Conservation (phyloP, 2,888 invertebrate genomes). For the Eretmocerus hayati region DNA sequence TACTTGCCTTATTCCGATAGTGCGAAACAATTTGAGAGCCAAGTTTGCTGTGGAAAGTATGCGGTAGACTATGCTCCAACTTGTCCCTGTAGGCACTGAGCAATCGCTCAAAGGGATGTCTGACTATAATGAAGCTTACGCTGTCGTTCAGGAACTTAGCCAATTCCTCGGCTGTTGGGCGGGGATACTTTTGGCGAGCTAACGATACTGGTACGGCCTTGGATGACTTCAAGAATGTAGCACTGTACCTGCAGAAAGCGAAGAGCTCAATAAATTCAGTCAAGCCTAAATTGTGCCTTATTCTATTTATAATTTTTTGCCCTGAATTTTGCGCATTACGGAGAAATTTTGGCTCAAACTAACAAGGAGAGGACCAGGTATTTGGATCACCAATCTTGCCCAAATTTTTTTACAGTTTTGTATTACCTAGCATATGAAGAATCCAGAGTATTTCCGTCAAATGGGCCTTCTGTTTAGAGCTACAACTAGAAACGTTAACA, state of each 20-base stretch:
- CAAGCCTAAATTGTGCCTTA: too few species aligned
- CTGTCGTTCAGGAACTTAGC: slow-evolving; percentile 68
- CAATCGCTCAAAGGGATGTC: slow-evolving; percentile 74
- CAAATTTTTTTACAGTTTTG: too few species aligned
- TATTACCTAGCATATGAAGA: too few species aligned
- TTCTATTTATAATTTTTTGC: too few species aligned
- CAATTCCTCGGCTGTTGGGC: slow-evolving; percentile 65
- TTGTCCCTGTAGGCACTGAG: slow-evolving; percentile 80
- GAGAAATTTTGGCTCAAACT: too few species aligned
- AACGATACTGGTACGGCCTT: slow-evolving; percentile 70
- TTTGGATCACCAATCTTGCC: too few species aligned
- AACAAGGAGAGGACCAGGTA: too few species aligned
- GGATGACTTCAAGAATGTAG: slow-evolving; percentile 68
- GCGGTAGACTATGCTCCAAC: slow-evolving; percentile 74
- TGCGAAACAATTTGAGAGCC: slow-evolving; percentile 70
- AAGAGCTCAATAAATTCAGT: too few species aligned
- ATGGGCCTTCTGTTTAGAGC: too few species aligned
- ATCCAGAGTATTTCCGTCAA: too few species aligned
- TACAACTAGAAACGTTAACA: too few species aligned
- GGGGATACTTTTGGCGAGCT: slow-evolving; percentile 72
- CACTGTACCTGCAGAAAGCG: slow-evolving; percentile 59
- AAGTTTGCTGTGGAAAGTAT: slow-evolving; percentile 74
- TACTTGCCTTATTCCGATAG: slow-evolving; percentile 58
- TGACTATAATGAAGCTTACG: slow-evolving; percentile 72
- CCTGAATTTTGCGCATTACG: too few species aligned